Conservation (phyloP, 1,140 invertebrate species). For the Brachionus angularis region DNA sequence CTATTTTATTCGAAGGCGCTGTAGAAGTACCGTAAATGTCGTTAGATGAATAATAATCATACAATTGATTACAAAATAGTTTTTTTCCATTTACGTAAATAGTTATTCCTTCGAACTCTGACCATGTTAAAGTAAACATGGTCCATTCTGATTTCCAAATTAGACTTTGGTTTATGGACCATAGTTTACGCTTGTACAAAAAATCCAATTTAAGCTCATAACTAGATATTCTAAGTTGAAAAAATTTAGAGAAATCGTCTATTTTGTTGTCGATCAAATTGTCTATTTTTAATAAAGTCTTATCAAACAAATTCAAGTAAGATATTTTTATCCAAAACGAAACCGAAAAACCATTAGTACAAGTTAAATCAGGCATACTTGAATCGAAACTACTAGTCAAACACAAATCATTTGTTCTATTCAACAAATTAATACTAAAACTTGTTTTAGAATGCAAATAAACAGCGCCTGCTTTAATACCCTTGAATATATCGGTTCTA, state of each 20-base stretch:
- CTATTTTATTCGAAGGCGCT: neutral
- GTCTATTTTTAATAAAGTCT: conserved; percentile 34
- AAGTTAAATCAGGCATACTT: neutral
- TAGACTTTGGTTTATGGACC: neutral
- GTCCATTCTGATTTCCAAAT: conserved; percentile 14
- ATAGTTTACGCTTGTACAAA: conserved; percentile 29
- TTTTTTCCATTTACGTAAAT: conserved; percentile 24
- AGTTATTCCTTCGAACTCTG: conserved; percentile 28
- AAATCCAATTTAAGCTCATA: conserved; percentile 14
- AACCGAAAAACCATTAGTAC: conserved; percentile 6
- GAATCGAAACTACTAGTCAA: neutral
- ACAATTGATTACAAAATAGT: neutral
- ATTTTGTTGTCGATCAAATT: neutral
- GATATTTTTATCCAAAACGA: conserved; percentile 38
- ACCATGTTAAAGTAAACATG: conserved; percentile 34
- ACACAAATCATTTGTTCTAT: neutral
- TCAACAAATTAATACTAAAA: neutral
- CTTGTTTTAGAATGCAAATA: conserved; percentile 38
- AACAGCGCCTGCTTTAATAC: conserved; percentile 17
- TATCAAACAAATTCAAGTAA: conserved; percentile 37
- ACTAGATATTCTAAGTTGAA: conserved; percentile 15
- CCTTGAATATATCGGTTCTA: conserved; percentile 32
- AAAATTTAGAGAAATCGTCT: conserved; percentile 2
- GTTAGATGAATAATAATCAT: conserved; percentile 28
- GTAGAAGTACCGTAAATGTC: conserved; percentile 12